Base-by-base conservation (phyloP, 2,113 vertebrate species). In the Cochlearius cochlearius region DNA sequence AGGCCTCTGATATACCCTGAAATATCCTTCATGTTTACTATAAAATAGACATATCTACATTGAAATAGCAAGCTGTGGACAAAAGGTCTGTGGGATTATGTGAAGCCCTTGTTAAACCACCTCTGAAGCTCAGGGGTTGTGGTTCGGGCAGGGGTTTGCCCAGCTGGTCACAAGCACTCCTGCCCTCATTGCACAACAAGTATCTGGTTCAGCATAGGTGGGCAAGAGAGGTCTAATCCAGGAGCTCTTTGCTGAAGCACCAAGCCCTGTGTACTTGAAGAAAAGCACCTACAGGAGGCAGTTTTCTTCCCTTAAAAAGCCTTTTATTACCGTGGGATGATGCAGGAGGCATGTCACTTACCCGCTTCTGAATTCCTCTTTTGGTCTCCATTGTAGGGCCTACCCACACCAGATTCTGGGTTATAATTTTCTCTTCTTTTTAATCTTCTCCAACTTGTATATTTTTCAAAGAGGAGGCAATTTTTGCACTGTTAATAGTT, bases 161-260 rank as follows among this genome's bases (percentile, higher is more conserved):
- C 19, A 73, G 63, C 36, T 56, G 47, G 6, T 63, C n/a, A 20
- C 59, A 30, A 76, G 30, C 25, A 9, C 30, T 75, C 30, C 58
- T 86, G 82, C 23, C 27, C 12, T 94, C 21, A 2, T 34, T 79
- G 58, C 49, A 29, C 9, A 25, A 19, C 36, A 18, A 59, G 15
- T 14, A 8, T 18, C 32, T 76, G 50, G 32, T 29, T 79, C 64
- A 66, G 64, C 41, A 75, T 73, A 63, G 45, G 26, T 0, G 0
- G 11, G 3, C 8, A 11, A 62, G 12, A 1, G 2, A 26, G 8
- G n/a, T 27, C 39, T 45, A 1, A 12, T 17, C 21, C 3, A 1
- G 60, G 43, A 88, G 8, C 16, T 45, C 16, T 78, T 59, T 39
- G 41, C 7, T 47, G 39, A 19, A 1, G 0, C 4, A 6, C 26